A percentile compares a stretch with the other conserved stretches of the same genome.
phyloP scores from a whole-genome alignment of 2,888 invertebrate genomes.

The Homarus gammarus region DNA sequence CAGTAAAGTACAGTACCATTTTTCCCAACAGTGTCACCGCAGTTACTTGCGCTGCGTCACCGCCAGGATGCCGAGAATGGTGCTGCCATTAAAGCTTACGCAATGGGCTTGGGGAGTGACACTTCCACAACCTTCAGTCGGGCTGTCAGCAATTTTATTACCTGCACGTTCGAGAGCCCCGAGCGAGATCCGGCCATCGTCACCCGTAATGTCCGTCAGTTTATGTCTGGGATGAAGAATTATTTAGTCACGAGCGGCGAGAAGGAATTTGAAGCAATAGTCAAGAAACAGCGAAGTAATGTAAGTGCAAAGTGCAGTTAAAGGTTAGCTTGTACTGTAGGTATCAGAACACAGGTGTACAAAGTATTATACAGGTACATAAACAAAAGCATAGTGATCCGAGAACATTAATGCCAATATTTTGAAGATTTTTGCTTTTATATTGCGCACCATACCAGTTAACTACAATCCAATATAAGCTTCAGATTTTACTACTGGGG shows the following conservation, averaged over 20 bases:
- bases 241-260: conserved; percentile 97
- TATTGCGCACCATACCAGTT: too few relatives aligned
- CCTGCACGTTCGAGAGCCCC: conserved; percentile 93
- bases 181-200: conserved; percentile 92
- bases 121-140: conserved; percentile 93
- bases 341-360: neutral
- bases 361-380: too few relatives aligned
- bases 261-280: conserved; percentile 93
- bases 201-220: conserved; percentile 87
- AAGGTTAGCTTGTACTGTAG: neutral
- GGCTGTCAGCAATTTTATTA: conserved; percentile 95
- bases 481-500: too few relatives aligned
- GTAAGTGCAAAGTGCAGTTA: conserved; percentile 79
- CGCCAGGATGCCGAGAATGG: conserved; percentile 83
- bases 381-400: too few relatives aligned
- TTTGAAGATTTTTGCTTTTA: too few relatives aligned
- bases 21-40: conserved; percentile 88
- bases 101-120: conserved; percentile 89
- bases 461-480: too few relatives aligned
- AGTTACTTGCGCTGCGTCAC: conserved; percentile 85
- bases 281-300: conserved; percentile 90
- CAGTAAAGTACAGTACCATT: conserved; percentile 50
- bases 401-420: too few relatives aligned
- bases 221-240: conserved; percentile 99
- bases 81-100: conserved; percentile 87